Percentiles rank a stretch among this genome's conserved stretches.
These are phyloP conservation scores for Pterocles burchelli DNA, from an alignment of 2,113 vertebrate species.

Conservation along the genomic window DNA sequence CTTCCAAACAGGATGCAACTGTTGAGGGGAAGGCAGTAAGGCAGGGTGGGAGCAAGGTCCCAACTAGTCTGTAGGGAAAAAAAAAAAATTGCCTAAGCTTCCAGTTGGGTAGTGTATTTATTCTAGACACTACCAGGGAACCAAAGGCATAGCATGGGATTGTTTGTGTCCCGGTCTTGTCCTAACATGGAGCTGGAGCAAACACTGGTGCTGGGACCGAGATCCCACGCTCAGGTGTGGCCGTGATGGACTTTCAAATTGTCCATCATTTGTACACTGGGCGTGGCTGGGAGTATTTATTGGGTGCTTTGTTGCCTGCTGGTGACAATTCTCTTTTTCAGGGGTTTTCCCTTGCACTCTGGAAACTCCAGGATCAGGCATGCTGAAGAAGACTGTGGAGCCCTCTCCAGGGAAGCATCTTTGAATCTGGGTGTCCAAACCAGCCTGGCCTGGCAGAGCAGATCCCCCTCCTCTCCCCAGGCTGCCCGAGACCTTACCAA, in stretches of 20 bases:
- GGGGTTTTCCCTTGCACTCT: background rate
- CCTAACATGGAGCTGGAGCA: background rate
- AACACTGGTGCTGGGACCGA: background rate
- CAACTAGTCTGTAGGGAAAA: background rate
- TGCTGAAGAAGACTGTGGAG: background rate
- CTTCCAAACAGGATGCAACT: background rate
- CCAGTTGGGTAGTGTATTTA: background rate
- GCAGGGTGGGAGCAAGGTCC: background rate
- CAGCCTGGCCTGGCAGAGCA: background rate
- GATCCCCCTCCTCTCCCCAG: background rate
- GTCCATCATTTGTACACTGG: background rate
- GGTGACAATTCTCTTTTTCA: background rate
- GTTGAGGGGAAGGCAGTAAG: background rate
- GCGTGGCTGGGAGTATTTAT: background rate
- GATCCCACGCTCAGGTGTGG: background rate
- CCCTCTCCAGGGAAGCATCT: background rate
- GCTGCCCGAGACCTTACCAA: constrained; percentile 12
- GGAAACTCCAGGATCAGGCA: background rate
- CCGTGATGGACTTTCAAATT: background rate
- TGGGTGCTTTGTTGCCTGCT: background rate
- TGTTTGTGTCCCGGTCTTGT: background rate
- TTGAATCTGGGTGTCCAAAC: background rate
- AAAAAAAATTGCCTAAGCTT: background rate
- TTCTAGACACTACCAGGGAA: background rate
- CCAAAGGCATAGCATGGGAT: background rate